These are phyloP conservation scores for Nixonia krombeini DNA, from an alignment of 1,140 invertebrate genomes.

Conservation along the genomic window DNA sequence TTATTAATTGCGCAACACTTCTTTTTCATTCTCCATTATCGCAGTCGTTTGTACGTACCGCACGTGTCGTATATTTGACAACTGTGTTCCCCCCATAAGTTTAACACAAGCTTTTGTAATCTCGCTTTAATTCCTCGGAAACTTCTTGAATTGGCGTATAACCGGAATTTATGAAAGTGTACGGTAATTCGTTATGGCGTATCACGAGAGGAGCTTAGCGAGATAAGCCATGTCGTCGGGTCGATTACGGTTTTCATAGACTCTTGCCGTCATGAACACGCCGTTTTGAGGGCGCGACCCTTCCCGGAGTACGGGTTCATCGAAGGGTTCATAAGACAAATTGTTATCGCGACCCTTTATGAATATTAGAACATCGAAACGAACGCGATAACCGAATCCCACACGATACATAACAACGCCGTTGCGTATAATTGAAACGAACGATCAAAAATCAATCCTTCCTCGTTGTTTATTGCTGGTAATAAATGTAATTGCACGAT, in stretches of 20 bases:
- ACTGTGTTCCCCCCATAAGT: too few species aligned
- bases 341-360: conserved; percentile 36
- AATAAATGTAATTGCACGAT: too few species aligned
- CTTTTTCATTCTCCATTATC: too few species aligned
- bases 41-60: too few species aligned
- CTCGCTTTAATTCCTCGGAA: conserved; percentile 1
- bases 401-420: too few species aligned
- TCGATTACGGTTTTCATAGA: conserved; percentile 64
- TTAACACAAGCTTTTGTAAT: too few species aligned
- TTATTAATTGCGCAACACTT: too few species aligned
- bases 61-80: too few species aligned
- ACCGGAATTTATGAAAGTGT: conserved; percentile 39
- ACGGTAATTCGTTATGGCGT: conserved; percentile 58
- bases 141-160: conserved; percentile 24
- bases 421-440: too few species aligned
- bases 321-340: conserved; percentile 45
- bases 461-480: too few species aligned
- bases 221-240: conserved; percentile 67
- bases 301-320: conserved; percentile 17
- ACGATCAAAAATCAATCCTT: too few species aligned
- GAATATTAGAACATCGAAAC: conserved; percentile 20
- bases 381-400: conserved; percentile 12
- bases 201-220: conserved; percentile 55
- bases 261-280: conserved; percentile 26
- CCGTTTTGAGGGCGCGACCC: conserved; percentile 25